Evolutionary conservation across 2,888 invertebrate species (phyloP).

Genomic region (Syritta pipiens): DNA sequence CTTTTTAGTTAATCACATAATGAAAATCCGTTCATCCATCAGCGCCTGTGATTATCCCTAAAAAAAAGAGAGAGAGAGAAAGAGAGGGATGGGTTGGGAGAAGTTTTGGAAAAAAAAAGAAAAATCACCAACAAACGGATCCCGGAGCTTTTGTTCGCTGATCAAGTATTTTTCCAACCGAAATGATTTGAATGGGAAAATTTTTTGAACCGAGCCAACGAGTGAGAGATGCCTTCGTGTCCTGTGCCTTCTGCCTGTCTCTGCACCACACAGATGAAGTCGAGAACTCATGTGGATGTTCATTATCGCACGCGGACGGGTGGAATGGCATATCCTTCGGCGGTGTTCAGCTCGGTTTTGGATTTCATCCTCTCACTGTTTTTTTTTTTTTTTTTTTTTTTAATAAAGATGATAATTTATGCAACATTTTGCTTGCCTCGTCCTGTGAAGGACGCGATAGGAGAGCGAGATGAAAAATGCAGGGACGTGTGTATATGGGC

Average conservation of each 20-base stretch:
- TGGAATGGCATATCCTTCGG: background rate
- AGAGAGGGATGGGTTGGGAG: too few species aligned
- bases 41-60: slow-evolving; percentile 58
- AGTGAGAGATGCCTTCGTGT: too few species aligned
- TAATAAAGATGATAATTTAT: slow-evolving; percentile 64
- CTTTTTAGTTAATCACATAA: slow-evolving; percentile 62
- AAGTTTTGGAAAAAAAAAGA: slow-evolving; percentile 6
- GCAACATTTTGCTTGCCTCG: slow-evolving; percentile 49
- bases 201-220: slow-evolving; percentile 46
- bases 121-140: slow-evolving; percentile 2
- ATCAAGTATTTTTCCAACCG: slow-evolving; percentile 61
- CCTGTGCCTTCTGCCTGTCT: too few species aligned
- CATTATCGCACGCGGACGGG: slow-evolving; percentile 34
- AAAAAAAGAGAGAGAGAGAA: slow-evolving; percentile 20
- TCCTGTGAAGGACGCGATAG: slow-evolving; percentile 38
- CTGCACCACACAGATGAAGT: too few species aligned
- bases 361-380: too few species aligned
- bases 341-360: slow-evolving; percentile 12
- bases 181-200: slow-evolving; percentile 60
- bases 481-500: slow-evolving; percentile 6
- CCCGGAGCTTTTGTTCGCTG: slow-evolving; percentile 46
- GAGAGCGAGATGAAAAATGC: background rate
- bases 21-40: slow-evolving; percentile 66
- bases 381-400: too few species aligned
- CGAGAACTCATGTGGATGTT: slow-evolving; percentile 51